Conservation (phyloP, 2,113 vertebrate species). For the Chamaea fasciata region DNA sequence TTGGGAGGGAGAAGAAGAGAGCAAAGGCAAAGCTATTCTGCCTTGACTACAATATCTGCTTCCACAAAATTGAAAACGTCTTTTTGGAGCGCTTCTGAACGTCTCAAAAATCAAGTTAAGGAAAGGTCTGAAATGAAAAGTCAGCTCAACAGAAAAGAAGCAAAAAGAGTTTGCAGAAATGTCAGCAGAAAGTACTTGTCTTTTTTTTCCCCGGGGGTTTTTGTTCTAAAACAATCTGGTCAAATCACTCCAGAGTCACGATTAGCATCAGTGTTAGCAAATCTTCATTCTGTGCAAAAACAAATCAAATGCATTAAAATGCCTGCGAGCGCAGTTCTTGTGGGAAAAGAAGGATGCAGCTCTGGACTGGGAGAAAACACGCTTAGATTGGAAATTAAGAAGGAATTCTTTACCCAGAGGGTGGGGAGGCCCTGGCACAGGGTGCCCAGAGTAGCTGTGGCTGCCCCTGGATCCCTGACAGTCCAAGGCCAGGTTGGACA, state of each 20-base stretch:
- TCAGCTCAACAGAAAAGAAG: slow-evolving; percentile 10
- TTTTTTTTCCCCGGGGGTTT: not conserved
- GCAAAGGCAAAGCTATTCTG: slow-evolving; percentile 42
- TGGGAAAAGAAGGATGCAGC: not conserved
- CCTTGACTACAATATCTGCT: slow-evolving; percentile 20
- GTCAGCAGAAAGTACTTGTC: slow-evolving; percentile 1
- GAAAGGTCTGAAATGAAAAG: slow-evolving; percentile 57
- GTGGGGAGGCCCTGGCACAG: not conserved
- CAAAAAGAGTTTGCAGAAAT: not conserved
- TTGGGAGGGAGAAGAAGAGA: slow-evolving; percentile 11
- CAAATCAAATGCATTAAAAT: not conserved
- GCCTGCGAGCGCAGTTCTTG: not conserved
- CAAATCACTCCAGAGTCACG: not conserved
- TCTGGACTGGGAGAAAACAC: not conserved
- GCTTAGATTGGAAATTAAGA: not conserved
- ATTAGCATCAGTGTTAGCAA: slow-evolving; percentile 8
- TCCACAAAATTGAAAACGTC: slow-evolving; percentile 39
- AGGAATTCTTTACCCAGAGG: not conserved
- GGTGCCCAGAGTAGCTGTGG: not conserved
- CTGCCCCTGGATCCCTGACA: not conserved
- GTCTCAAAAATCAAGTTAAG: slow-evolving; percentile 41
- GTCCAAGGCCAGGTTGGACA: accelerated
- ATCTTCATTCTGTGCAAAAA: not conserved
- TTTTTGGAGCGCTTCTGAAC: not conserved
- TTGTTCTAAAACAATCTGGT: slow-evolving; percentile 27